A percentile compares a stretch with the other conserved stretches of the same genome.
These are phyloP conservation scores for Pagetopsis macropterus DNA, from an alignment of 2,797 vertebrate genomes.

Conservation along the genomic window DNA sequence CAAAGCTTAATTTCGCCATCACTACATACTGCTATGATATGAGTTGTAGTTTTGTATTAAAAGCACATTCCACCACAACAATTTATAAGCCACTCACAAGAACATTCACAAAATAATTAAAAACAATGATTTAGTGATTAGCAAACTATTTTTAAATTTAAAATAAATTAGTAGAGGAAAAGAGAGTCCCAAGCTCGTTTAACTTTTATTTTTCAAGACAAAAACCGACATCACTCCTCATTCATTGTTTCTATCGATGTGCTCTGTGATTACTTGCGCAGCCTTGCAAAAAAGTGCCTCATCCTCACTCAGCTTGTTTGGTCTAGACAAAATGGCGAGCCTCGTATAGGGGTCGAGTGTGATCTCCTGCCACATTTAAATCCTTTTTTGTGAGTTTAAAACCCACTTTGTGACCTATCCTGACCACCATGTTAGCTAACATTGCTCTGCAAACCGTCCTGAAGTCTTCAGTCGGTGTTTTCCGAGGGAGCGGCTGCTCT, in stretches of 20 bases:
- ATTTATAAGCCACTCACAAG: neutral
- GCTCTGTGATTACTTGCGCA: constrained; percentile 43
- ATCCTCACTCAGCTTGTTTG: constrained; percentile 39
- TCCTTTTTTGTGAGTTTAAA: fast-evolving
- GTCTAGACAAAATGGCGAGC: constrained; percentile 78
- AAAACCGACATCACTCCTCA: neutral
- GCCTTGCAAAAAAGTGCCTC: neutral
- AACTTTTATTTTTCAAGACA: neutral
- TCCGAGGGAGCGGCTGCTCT: constrained; percentile 59
- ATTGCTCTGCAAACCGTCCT: constrained; percentile 65
- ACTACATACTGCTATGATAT: neutral
- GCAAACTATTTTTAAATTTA: neutral
- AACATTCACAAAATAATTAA: neutral
- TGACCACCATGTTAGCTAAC: constrained; percentile 55
- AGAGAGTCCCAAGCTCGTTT: neutral
- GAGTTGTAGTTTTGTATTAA: neutral
- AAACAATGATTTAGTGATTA: neutral
- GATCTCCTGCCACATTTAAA: neutral
- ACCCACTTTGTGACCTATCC: fast-evolving
- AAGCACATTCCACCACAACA: neutral
- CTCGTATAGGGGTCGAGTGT: constrained; percentile 67
- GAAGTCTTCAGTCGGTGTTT: constrained; percentile 49
- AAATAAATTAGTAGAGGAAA: neutral
- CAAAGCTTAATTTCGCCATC: too few relatives aligned
- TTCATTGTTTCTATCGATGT: constrained; percentile 53